Evolutionary conservation across 2,888 invertebrate species (phyloP).

Genomic region (Axea sp.): DNA sequence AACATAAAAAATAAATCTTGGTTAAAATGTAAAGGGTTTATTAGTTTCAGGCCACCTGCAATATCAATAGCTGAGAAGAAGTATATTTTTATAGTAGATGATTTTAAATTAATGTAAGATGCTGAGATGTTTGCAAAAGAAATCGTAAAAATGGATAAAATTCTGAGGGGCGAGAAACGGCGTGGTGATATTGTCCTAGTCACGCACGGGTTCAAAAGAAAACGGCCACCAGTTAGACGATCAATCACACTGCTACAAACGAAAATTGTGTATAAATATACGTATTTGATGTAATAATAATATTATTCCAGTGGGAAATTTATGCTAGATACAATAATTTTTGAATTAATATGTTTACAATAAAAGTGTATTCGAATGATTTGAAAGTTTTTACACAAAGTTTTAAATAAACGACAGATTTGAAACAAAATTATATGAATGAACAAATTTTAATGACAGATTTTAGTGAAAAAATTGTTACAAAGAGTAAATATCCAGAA

Average conservation of each 20-base stretch:
- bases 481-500: too few relatives aligned
- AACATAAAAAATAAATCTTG: conserved; percentile 37
- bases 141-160: conserved; percentile 75
- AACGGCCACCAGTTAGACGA: conserved; percentile 65
- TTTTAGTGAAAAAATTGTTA: too few relatives aligned
- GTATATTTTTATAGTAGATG: conserved; percentile 52
- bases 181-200: conserved; percentile 71
- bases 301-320: conserved; percentile 6
- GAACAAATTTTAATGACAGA: too few relatives aligned
- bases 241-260: conserved; percentile 33
- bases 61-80: conserved; percentile 64
- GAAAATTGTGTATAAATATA: conserved; percentile 40
- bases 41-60: conserved; percentile 55
- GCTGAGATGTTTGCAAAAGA: conserved; percentile 67
- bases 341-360: conserved; percentile 16
- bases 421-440: too few relatives aligned
- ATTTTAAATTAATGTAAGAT: conserved; percentile 69
- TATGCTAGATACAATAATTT: conserved; percentile 6
- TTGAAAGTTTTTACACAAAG: not conserved
- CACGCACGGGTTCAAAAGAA: conserved; percentile 72
- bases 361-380: conserved; percentile 6
- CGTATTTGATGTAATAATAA: conserved; percentile 20
- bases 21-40: conserved; percentile 12
- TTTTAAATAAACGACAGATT: not conserved
- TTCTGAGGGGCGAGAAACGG: conserved; percentile 67